Evolutionary conservation across 2,888 invertebrate genomes (phyloP), one percentile per base, ranked within the genome.

Genomic region (Yponomeuta sedellus): DNA sequence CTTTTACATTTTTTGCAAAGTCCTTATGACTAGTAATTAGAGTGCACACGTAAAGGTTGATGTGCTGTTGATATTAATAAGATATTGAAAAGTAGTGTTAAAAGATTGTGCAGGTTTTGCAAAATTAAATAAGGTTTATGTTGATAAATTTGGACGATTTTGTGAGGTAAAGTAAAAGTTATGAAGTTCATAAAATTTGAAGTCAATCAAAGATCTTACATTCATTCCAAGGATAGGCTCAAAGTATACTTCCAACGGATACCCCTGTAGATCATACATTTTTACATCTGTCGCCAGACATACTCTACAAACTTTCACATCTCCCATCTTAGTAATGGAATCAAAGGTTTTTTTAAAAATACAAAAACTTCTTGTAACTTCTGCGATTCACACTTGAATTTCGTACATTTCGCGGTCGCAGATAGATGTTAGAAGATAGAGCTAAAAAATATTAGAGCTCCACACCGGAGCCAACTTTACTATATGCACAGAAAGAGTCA

Each of bases 391-490:
- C 20, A 59, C 25, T 61, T 61, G 28, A 61, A 34, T 19, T 58
- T 58, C 10, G 34, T n/a, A 28, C 10, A 61, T 61, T 61, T 61
- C 61, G 44, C 63, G 63, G 40, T 64, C 63, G 44, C 12, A 52
- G 44, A 34, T 52, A 52, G 44, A 52, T 52, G 44, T 3, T 20
- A 25, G 20, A 5, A 25, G 73, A 81, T 83, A 81, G 83, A 86
- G 77, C 76, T 87, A 87, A 76, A 84, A 87, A 86, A 81, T 82
- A 78, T 77, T 87, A 88, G 87, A 88, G 80, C 79, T 83, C 75
- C 84, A 82, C 68, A 63, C n/a, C 20, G 64, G 11, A 28, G 12
- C 62, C 61, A 22, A 25, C 6, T 58, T 58, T 64, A 58, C 44
- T 67, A 65, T 28, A 64, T 19, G 64, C 19, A 63, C 44, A 34